Conservation (phyloP, 2,888 invertebrate species). For the Gortyna flavago region DNA sequence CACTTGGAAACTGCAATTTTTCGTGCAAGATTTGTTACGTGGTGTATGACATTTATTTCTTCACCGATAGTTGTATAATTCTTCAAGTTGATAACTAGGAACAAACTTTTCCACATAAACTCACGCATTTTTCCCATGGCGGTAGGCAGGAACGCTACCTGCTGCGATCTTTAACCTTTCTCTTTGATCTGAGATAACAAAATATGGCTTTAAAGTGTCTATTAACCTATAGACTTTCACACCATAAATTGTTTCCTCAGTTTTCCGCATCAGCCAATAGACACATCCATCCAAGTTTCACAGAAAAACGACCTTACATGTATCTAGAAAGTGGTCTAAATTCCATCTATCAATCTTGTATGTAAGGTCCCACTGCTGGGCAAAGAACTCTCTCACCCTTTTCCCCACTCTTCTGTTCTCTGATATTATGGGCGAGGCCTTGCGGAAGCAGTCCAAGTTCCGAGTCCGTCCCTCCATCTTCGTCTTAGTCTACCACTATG, state of each 20-base stretch:
- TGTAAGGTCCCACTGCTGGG: too few relatives aligned
- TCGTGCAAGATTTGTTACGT: not conserved
- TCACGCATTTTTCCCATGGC: not conserved
- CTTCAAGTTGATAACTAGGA: not conserved
- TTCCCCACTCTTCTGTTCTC: not conserved
- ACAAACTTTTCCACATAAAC: not conserved
- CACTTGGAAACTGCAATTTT: conserved; percentile 3
- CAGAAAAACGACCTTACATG: not conserved
- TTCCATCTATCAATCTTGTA: not conserved
- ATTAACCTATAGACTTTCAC: not conserved
- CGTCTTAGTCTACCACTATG: not conserved
- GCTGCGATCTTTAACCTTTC: not conserved
- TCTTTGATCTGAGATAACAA: not conserved
- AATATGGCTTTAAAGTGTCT: not conserved
- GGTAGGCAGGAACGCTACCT: not conserved
- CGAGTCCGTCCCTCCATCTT: not conserved
- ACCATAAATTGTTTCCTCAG: not conserved
- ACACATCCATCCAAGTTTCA: not conserved
- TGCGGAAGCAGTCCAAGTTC: not conserved
- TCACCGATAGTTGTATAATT: not conserved
- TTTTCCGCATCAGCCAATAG: not conserved
- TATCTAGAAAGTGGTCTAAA: not conserved
- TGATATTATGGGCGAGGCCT: not conserved
- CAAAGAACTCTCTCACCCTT: not conserved
- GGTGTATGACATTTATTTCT: not conserved